Percentiles rank a stretch among this genome's conserved stretches.
Conservation (phyloP, 2,797 vertebrate species). For the Melanotaenia maccullochi region DNA sequence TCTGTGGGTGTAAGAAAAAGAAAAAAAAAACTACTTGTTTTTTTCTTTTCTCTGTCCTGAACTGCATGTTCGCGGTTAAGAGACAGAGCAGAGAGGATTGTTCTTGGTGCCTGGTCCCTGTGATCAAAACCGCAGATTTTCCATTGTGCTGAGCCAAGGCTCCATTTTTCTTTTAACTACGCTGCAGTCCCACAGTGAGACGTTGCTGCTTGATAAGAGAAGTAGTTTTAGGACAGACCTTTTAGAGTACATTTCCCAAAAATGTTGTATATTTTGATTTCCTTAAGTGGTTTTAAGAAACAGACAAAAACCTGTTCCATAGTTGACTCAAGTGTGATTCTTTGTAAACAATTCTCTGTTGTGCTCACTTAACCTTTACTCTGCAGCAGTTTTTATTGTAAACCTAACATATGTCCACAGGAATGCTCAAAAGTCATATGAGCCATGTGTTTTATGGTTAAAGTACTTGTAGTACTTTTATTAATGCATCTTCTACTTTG, state of each 20-base stretch:
- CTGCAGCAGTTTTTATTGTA: slow-evolving; percentile 15
- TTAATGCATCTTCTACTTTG: background rate
- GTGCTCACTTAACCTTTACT: slow-evolving; percentile 31
- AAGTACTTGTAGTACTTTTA: slow-evolving; percentile 9
- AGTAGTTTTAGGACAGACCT: slow-evolving; percentile 17
- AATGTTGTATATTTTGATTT: slow-evolving; percentile 19
- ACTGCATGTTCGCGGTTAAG: slow-evolving; percentile 56
- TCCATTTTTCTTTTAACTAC: slow-evolving; percentile 58
- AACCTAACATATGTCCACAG: background rate
- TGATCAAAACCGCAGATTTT: slow-evolving; percentile 78
- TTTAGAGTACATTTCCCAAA: slow-evolving; percentile 18
- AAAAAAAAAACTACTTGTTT: slow-evolving; percentile 33
- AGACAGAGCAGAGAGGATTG: slow-evolving; percentile 48
- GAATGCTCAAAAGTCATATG: slow-evolving; percentile 1
- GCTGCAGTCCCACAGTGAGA: slow-evolving; percentile 36
- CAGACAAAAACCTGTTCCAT: slow-evolving; percentile 18
- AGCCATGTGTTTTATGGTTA: background rate
- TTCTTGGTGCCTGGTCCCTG: slow-evolving; percentile 51
- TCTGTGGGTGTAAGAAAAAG: slow-evolving; percentile 15
- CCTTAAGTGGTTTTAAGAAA: slow-evolving; percentile 10
- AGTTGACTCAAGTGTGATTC: slow-evolving; percentile 28
- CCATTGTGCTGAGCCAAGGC: slow-evolving; percentile 71
- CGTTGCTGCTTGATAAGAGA: slow-evolving; percentile 44
- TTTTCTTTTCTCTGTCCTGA: slow-evolving; percentile 57
- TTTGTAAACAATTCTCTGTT: slow-evolving; percentile 29